phyloP scores from a whole-genome alignment of 1,140 invertebrate genomes.

The Pomacea maculata region DNA sequence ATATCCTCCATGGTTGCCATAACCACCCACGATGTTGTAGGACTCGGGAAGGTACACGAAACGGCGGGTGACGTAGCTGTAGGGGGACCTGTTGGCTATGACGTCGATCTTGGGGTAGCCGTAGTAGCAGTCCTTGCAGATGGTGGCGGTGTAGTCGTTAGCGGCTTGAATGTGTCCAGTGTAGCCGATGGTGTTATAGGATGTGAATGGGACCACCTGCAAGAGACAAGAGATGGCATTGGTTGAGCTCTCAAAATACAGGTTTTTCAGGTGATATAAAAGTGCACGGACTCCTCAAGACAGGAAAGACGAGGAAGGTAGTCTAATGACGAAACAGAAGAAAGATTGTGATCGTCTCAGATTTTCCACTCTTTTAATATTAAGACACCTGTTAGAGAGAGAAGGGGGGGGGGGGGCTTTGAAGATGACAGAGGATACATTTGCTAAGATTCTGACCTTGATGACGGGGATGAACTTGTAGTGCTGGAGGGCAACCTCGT shows the following conservation, averaged over 20 bases:
- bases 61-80: constrained; percentile 4
- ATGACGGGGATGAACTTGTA: constrained; percentile 7
- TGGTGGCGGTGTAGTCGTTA: constrained; percentile 11
- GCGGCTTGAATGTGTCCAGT: constrained; percentile 5
- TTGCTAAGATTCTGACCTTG: neutral
- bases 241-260: neutral
- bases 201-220: constrained; percentile 5
- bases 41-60: constrained; percentile 11
- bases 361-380: no score
- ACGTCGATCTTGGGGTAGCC: constrained; percentile 15
- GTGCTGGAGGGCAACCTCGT: constrained; percentile 3
- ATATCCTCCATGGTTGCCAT: neutral
- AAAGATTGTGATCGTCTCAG: no score
- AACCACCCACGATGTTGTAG: neutral
- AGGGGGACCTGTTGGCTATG: constrained; percentile 1
- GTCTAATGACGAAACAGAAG: no score
- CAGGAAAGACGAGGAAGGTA: no score
- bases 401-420: no score
- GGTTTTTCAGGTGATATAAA: no score
- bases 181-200: constrained; percentile 6
- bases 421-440: no score
- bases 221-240: neutral
- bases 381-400: no score
- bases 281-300: no score
- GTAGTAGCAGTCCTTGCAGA: constrained; percentile 15